Percentiles rank a stretch among this genome's conserved stretches.
These are phyloP conservation scores for Cataglyphis hispanica DNA, from an alignment of 1,140 invertebrate species.

Conservation along the genomic window DNA sequence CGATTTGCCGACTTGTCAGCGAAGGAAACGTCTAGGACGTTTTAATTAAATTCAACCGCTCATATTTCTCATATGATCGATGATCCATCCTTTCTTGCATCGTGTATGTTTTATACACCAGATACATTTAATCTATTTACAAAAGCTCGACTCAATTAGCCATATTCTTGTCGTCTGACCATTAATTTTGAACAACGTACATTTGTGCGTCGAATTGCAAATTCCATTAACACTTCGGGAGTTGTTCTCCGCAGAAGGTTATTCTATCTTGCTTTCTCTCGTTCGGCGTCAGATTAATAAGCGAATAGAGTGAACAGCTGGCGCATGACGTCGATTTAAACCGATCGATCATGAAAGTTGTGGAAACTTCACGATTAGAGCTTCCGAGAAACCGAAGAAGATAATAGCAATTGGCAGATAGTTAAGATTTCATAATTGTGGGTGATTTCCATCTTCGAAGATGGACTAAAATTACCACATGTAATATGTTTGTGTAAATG, in stretches of 20 bases:
- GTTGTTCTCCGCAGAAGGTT: background rate
- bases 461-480: background rate
- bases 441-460: background rate
- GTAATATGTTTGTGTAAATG: background rate
- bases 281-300: slow-evolving; percentile 52
- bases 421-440: slow-evolving; percentile 34
- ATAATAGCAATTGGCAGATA: background rate
- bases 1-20: slow-evolving; percentile 50
- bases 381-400: background rate
- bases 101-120: background rate
- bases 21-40: slow-evolving; percentile 24
- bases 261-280: background rate
- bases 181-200: background rate
- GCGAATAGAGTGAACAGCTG: slow-evolving; percentile 27
- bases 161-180: background rate
- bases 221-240: slow-evolving; percentile 1
- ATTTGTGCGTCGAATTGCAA: background rate
- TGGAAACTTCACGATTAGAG: slow-evolving; percentile 19
- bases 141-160: background rate
- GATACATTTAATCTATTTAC: slow-evolving; percentile 31
- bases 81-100: background rate
- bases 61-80: slow-evolving; percentile 33
- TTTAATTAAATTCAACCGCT: slow-evolving; percentile 44
- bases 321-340: slow-evolving; percentile 30
- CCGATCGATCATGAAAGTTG: slow-evolving; percentile 43